Evolutionary conservation across 2,888 invertebrate species (phyloP).

Genomic region (Girardia tigrina): DNA sequence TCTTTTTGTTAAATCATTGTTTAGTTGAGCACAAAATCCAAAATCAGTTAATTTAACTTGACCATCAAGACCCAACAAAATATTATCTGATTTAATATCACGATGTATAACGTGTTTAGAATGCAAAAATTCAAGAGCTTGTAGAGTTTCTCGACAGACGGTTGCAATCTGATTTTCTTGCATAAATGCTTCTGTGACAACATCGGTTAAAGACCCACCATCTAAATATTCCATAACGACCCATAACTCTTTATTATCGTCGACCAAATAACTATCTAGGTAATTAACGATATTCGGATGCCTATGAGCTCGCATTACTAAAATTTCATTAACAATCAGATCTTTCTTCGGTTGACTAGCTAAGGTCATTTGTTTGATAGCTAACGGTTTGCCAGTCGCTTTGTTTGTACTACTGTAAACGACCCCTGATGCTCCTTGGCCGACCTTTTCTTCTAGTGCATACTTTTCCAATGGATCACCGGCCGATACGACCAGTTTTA

Average conservation of each 20-base stretch:
- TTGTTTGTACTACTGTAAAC: conserved; percentile 34
- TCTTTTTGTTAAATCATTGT: conserved; percentile 69
- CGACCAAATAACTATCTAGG: conserved; percentile 73
- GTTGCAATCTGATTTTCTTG: conserved; percentile 90
- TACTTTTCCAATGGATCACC: conserved; percentile 39
- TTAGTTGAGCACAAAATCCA: conserved; percentile 91
- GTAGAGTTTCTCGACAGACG: conserved; percentile 58
- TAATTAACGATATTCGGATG: conserved; percentile 91
- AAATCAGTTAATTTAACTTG: conserved; percentile 62
- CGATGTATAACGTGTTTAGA: conserved; percentile 52
- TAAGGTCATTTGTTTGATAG: conserved; percentile 87
- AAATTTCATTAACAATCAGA: conserved; percentile 79
- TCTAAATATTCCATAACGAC: conserved; percentile 80
- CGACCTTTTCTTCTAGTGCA: conserved; percentile 39
- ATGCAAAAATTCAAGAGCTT: conserved; percentile 93
- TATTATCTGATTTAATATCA: conserved; percentile 57
- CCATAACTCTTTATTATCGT: conserved; percentile 76
- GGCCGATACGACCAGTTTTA: conserved; percentile 51
- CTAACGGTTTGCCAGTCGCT: conserved; percentile 57
- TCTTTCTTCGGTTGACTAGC: conserved; percentile 86
- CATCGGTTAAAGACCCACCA: conserved; percentile 82
- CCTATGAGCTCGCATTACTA: conserved; percentile 54
- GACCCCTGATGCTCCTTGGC: conserved; percentile 39
- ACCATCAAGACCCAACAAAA: conserved; percentile 65
- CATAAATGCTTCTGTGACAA: conserved; percentile 90